Conservation (phyloP, 2,888 invertebrate genomes). For the Fissipunctia ypsillon region DNA sequence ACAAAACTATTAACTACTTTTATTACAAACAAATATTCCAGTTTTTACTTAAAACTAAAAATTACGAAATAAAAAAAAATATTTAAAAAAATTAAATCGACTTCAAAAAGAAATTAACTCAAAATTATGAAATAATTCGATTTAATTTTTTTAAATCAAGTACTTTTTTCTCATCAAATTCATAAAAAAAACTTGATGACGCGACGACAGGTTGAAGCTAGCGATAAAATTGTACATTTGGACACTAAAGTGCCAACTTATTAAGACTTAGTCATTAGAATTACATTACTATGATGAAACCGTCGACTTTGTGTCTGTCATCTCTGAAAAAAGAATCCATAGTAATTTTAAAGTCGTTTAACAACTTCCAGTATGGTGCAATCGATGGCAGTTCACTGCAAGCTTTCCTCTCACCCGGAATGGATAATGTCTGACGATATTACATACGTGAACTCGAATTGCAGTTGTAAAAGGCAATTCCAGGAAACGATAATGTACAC, state of each 20-base stretch:
- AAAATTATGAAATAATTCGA: too few relatives aligned
- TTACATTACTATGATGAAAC: neutral
- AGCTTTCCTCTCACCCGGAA: constrained; percentile 33
- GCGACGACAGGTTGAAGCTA: constrained; percentile 15
- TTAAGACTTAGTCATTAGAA: neutral
- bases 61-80: too few relatives aligned
- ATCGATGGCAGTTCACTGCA: neutral
- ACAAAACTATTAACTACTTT: too few relatives aligned
- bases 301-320: too few relatives aligned
- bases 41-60: too few relatives aligned
- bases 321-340: too few relatives aligned
- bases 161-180: constrained; percentile 11
- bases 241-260: constrained; percentile 15
- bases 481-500: constrained; percentile 61
- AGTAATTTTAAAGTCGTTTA: constrained; percentile 11
- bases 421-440: constrained; percentile 48
- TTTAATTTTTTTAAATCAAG: too few relatives aligned
- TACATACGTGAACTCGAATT: constrained; percentile 51
- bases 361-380: constrained; percentile 13
- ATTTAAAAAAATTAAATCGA: too few relatives aligned
- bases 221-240: constrained; percentile 4
- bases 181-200: constrained; percentile 30
- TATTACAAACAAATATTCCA: too few relatives aligned
- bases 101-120: too few relatives aligned
- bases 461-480: constrained; percentile 58